Evolutionary conservation across 2,888 invertebrate genomes (phyloP).

Genomic region (Physocephala rufipes): DNA sequence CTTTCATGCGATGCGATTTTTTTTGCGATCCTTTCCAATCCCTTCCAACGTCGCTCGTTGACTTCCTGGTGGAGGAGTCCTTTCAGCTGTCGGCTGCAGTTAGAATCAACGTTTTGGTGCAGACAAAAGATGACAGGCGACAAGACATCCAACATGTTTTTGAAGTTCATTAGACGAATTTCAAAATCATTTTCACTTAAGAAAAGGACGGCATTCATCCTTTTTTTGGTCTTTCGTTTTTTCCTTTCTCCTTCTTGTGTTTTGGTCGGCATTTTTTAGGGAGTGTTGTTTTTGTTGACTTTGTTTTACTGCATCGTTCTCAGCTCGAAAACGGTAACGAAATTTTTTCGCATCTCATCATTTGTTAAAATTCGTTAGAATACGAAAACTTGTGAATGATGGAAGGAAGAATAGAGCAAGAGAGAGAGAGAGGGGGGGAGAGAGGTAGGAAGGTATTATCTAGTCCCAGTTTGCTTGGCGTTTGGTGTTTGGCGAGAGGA

Average conservation of each 20-base stretch:
- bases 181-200: constrained; percentile 45
- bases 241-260: constrained; percentile 52
- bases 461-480: background rate
- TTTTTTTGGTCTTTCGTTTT: background rate
- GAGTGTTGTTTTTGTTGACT: constrained; percentile 38
- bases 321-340: background rate
- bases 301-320: background rate
- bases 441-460: constrained; percentile 30
- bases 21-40: background rate
- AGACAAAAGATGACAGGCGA: constrained; percentile 63
- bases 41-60: constrained; percentile 22
- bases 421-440: constrained; percentile 13
- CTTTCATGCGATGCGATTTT: constrained; percentile 28
- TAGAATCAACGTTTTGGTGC: constrained; percentile 37
- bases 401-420: background rate
- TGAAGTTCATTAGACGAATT: constrained; percentile 64
- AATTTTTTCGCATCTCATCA: constrained; percentile 28
- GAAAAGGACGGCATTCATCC: background rate
- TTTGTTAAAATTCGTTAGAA: constrained; percentile 3
- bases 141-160: constrained; percentile 57
- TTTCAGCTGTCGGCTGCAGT: constrained; percentile 38
- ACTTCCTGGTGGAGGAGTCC: constrained; percentile 38
- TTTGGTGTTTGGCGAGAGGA: background rate
- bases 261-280: constrained; percentile 32
- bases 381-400: constrained; percentile 30